Evolutionary conservation across 1,140 invertebrate species (phyloP).

Genomic region (Cyclina sinensis): DNA sequence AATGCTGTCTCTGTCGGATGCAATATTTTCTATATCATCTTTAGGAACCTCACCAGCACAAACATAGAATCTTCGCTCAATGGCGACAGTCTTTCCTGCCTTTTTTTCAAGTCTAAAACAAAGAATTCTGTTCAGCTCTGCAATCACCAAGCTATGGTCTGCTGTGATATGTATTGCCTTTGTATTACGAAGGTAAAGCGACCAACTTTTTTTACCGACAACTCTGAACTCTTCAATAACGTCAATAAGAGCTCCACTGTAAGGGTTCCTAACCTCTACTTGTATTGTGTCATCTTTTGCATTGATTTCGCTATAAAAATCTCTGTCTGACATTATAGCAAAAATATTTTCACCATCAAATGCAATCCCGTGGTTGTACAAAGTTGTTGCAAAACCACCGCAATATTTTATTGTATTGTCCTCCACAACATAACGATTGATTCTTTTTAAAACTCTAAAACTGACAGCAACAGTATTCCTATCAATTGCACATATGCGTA

Average conservation of each 20-base stretch:
- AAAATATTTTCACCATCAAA: background rate
- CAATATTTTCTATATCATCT: background rate
- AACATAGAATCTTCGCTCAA: background rate
- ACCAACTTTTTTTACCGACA: background rate
- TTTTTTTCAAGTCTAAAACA: background rate
- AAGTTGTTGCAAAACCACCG: background rate
- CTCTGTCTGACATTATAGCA: background rate
- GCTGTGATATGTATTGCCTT: background rate
- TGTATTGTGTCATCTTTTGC: background rate
- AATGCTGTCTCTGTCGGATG: background rate
- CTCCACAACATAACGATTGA: background rate
- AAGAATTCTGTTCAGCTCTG: background rate
- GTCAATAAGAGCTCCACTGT: background rate
- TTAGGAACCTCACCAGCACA: background rate
- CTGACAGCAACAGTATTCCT: background rate
- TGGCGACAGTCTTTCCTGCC: background rate
- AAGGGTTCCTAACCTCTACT: background rate
- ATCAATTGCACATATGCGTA: background rate
- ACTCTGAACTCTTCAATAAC: background rate
- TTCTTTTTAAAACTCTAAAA: background rate
- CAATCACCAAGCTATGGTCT: background rate
- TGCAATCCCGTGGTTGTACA: slow-evolving; percentile 6
- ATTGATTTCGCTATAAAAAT: background rate
- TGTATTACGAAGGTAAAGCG: background rate
- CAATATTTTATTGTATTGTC: background rate